Percentiles rank a stretch among this genome's conserved stretches.
Conservation (phyloP, 2,797 vertebrate genomes). For the Threskiornis aethiopicus region DNA sequence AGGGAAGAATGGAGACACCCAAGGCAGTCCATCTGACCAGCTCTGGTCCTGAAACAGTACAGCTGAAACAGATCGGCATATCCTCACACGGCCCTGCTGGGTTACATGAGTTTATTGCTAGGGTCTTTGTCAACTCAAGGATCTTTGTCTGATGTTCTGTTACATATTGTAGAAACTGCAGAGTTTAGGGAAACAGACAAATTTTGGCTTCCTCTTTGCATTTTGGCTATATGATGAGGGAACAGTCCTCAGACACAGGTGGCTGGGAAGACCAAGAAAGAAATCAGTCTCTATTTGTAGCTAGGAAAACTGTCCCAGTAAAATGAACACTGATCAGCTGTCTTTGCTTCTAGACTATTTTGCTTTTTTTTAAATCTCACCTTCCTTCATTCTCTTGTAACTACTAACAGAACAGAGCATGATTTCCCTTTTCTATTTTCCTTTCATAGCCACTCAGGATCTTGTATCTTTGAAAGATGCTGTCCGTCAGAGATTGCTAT, state of each 20-base stretch:
- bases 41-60: neutral
- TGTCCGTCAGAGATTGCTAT: neutral
- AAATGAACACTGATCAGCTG: neutral
- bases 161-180: neutral
- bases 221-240: neutral
- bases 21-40: neutral
- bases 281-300: neutral
- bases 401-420: neutral
- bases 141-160: neutral
- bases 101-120: neutral
- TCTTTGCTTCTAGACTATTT: neutral
- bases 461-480: neutral
- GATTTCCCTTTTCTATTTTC: neutral
- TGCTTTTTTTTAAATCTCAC: neutral
- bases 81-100: accelerated
- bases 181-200: neutral
- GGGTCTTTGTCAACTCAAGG: neutral
- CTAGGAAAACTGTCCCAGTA: neutral
- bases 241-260: neutral
- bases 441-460: neutral
- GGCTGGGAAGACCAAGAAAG: neutral
- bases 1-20: neutral
- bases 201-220: neutral
- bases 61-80: neutral
- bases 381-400: neutral